Evolutionary conservation across 2,888 invertebrate genomes (phyloP).

Genomic region (Steinernema carpocapsae): DNA sequence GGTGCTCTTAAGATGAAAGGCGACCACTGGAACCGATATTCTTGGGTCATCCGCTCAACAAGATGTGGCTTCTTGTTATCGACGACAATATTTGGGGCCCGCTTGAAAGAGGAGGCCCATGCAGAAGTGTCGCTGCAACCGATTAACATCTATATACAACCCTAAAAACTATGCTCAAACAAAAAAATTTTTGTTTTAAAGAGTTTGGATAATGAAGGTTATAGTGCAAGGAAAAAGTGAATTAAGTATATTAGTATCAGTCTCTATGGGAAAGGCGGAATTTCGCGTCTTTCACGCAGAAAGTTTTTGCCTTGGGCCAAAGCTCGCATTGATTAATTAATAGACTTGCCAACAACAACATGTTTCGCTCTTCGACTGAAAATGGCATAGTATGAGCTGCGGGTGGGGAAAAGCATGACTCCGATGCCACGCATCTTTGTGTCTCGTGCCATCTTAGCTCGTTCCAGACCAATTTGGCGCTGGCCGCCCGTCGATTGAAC

Average conservation of each 20-base stretch:
- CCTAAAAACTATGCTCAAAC: too few relatives aligned
- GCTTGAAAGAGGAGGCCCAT: neutral
- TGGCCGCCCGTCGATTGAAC: too few relatives aligned
- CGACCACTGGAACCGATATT: neutral
- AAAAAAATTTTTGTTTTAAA: too few relatives aligned
- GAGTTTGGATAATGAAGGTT: too few relatives aligned
- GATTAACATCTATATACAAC: too few relatives aligned
- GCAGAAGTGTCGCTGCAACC: neutral
- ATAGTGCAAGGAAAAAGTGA: too few relatives aligned
- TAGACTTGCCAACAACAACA: slow-evolving; percentile 31
- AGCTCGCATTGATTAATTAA: slow-evolving; percentile 35
- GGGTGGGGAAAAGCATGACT: slow-evolving; percentile 32
- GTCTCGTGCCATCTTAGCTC: slow-evolving; percentile 13
- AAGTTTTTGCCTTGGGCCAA: slow-evolving; percentile 34
- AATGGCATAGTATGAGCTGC: slow-evolving; percentile 29
- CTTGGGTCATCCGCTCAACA: neutral
- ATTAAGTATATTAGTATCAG: too few relatives aligned
- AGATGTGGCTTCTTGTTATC: slow-evolving; percentile 4
- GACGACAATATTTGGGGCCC: neutral
- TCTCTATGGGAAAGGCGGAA: too few relatives aligned
- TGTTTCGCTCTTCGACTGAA: slow-evolving; percentile 27
- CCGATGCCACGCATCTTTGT: slow-evolving; percentile 26
- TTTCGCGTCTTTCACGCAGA: too few relatives aligned
- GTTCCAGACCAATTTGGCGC: slow-evolving; percentile 15
- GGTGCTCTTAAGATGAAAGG: neutral